phyloP scores from a whole-genome alignment of 2,888 invertebrate genomes.

The Amphimallon solstitiale region DNA sequence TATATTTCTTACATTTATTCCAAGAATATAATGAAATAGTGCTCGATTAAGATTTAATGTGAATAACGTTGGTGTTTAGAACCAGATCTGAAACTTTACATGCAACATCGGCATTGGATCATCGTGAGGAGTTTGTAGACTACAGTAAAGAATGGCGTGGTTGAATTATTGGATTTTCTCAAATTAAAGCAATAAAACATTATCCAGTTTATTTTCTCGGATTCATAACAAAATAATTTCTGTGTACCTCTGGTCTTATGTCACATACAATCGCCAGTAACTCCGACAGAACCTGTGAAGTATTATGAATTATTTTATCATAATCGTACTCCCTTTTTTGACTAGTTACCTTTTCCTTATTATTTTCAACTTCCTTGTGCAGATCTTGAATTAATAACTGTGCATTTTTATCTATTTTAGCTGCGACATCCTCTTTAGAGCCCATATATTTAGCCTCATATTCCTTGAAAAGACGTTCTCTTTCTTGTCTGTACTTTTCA shows the following conservation, averaged over 20 bases:
- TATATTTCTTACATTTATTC: too few relatives aligned
- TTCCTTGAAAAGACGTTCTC: constrained; percentile 59
- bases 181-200: neutral
- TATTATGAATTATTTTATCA: neutral
- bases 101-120: too few relatives aligned
- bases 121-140: too few relatives aligned
- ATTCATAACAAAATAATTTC: constrained; percentile 55
- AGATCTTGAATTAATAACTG: constrained; percentile 54
- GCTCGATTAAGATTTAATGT: too few relatives aligned
- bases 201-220: constrained; percentile 35
- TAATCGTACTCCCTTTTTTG: too few relatives aligned
- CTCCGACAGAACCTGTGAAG: constrained; percentile 57
- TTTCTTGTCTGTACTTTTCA: constrained; percentile 58
- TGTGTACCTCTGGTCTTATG: constrained; percentile 57
- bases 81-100: too few relatives aligned
- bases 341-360: constrained; percentile 58
- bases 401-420: constrained; percentile 60
- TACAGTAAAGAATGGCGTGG: too few relatives aligned
- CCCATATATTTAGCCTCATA: constrained; percentile 61
- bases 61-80: too few relatives aligned
- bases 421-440: constrained; percentile 59
- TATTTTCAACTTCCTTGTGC: constrained; percentile 53
- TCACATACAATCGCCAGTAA: constrained; percentile 55
- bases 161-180: neutral
- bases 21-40: too few relatives aligned